A percentile compares a stretch with the other conserved stretches of the same genome.
Evolutionary conservation across 2,797 vertebrate species (phyloP).

Genomic region (Danio jaintianensis): DNA sequence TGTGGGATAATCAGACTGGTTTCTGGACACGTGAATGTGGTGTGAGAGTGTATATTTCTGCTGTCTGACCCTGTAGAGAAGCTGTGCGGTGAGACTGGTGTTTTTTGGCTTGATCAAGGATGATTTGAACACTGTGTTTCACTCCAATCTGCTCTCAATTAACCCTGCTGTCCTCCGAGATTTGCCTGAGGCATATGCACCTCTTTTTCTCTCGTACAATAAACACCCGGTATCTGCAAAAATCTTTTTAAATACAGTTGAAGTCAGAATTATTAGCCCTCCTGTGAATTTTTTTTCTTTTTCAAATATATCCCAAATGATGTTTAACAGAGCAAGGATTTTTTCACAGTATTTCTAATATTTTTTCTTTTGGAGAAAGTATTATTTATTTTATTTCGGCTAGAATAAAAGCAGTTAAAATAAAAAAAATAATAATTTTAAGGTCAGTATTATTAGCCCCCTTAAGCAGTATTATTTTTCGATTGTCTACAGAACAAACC

Average conservation of each 20-base stretch:
- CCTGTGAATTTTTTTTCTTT: too few relatives aligned
- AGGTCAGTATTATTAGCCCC: too few relatives aligned
- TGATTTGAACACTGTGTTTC: conserved; percentile 37
- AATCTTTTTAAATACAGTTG: not conserved
- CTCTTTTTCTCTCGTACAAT: conserved; percentile 7
- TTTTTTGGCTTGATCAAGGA: conserved; percentile 32
- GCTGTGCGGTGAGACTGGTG: conserved; percentile 11
- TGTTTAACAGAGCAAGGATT: too few relatives aligned
- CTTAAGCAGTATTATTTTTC: too few relatives aligned
- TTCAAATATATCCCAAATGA: too few relatives aligned
- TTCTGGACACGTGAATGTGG: not conserved
- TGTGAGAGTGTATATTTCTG: not conserved
- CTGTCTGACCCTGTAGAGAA: not conserved
- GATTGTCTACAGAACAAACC: too few relatives aligned
- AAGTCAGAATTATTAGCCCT: too few relatives aligned
- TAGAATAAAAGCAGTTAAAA: too few relatives aligned
- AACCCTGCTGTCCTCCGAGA: conserved; percentile 24
- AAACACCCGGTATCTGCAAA: conserved; percentile 5
- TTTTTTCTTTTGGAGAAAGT: too few relatives aligned
- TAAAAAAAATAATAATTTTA: too few relatives aligned
- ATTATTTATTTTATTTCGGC: too few relatives aligned
- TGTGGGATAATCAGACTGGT: not conserved
- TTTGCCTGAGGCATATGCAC: conserved; percentile 13
- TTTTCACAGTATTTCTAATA: too few relatives aligned
- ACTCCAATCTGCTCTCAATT: conserved; percentile 40